Conservation (phyloP, 2,113 vertebrate species). For the Poeciliopsis turrubarensis region DNA sequence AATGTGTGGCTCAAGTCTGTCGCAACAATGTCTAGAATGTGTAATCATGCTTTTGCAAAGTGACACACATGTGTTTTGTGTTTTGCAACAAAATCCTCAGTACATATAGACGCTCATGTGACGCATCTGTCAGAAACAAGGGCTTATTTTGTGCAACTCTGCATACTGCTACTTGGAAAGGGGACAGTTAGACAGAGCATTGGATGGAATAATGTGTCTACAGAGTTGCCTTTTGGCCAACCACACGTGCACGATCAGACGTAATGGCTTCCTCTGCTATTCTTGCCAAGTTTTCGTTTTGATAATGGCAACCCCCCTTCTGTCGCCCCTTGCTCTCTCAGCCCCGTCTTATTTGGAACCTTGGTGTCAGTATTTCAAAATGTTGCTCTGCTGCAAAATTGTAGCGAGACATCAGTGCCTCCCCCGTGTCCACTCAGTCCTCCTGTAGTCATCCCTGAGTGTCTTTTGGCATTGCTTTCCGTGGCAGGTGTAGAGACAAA, state of each 20-base stretch:
- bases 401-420: conserved; percentile 50
- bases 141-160: conserved; percentile 3
- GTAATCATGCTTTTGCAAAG: conserved; percentile 21
- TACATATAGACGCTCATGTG: conserved; percentile 30
- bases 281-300: conserved; percentile 50
- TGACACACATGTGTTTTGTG: conserved; percentile 32
- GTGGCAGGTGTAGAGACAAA: conserved; percentile 61
- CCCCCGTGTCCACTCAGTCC: conserved; percentile 64
- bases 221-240: conserved; percentile 25
- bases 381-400: conserved; percentile 65
- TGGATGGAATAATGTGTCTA: conserved; percentile 24
- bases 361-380: conserved; percentile 61
- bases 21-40: conserved; percentile 1
- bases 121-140: conserved; percentile 25
- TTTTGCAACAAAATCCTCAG: conserved; percentile 33
- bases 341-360: conserved; percentile 43
- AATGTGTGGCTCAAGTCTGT: neutral
- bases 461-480: conserved; percentile 62
- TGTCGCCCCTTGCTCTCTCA: neutral
- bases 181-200: conserved; percentile 1
- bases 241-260: conserved; percentile 26
- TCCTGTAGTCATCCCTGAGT: conserved; percentile 48
- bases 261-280: conserved; percentile 39
- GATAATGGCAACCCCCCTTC: conserved; percentile 12
- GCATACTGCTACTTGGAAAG: conserved; percentile 6